Evolutionary conservation across 2,888 invertebrate species (phyloP).

Genomic region (Mesoligia furuncula): DNA sequence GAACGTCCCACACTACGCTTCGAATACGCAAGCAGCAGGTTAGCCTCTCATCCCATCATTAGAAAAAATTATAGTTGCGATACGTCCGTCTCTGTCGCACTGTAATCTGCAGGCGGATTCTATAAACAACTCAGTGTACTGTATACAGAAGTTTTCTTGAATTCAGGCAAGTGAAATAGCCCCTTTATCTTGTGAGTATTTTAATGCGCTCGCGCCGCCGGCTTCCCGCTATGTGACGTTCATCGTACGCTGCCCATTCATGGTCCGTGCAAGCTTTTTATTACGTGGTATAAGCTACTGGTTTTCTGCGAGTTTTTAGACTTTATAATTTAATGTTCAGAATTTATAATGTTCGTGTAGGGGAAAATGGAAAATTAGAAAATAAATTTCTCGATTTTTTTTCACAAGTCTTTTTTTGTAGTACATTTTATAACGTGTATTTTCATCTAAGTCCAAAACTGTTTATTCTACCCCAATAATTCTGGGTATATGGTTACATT

Average conservation of each 20-base stretch:
- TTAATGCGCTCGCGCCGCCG: slow-evolving; percentile 61
- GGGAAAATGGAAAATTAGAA: not conserved
- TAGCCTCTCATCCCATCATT: not conserved
- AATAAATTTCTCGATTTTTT: not conserved
- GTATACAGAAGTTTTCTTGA: not conserved
- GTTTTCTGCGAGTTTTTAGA: slow-evolving; percentile 35
- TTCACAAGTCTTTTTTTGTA: not conserved
- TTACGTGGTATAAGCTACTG: slow-evolving; percentile 48
- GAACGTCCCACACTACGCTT: not conserved
- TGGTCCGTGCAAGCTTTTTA: slow-evolving; percentile 64
- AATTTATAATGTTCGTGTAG: not conserved
- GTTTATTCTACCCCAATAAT: too few species aligned
- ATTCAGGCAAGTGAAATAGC: not conserved
- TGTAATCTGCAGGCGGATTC: not conserved
- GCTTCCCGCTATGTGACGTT: slow-evolving; percentile 76
- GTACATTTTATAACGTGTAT: not conserved
- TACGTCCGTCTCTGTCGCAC: not conserved
- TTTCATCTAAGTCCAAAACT: not conserved
- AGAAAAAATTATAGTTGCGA: not conserved
- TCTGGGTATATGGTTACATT: not conserved
- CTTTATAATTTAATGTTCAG: slow-evolving; percentile 33
- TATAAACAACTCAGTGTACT: not conserved
- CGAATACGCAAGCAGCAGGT: not conserved
- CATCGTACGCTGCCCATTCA: slow-evolving; percentile 69
- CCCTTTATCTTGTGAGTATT: slow-evolving; percentile 54